Percentiles rank a stretch among this genome's conserved stretches.
Evolutionary conservation across 2,113 vertebrate species (phyloP).

Genomic region (Larimichthys crocea): DNA sequence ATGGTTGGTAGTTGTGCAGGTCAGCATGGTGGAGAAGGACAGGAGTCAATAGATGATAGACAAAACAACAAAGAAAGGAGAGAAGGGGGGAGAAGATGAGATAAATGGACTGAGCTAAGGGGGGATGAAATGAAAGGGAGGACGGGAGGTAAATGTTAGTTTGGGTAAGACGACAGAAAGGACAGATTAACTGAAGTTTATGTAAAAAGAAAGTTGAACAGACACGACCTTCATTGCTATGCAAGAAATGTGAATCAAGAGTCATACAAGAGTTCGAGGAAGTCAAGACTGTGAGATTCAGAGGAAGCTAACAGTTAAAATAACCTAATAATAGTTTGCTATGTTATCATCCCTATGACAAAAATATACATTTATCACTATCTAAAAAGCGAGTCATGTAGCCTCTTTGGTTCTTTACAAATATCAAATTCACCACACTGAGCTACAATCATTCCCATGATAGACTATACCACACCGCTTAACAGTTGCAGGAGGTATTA

Average conservation of each 20-base stretch:
- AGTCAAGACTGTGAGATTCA: background rate
- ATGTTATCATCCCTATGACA: background rate
- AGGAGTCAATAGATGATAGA: conserved; percentile 28
- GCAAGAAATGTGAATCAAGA: background rate
- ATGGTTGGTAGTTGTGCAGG: background rate
- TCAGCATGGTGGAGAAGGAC: conserved; percentile 15
- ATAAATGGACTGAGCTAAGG: conserved; percentile 28
- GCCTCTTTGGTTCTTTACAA: background rate
- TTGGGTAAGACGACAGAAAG: conserved; percentile 8
- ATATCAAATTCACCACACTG: background rate
- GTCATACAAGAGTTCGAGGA: background rate
- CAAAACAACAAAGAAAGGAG: conserved; percentile 18
- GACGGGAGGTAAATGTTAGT: background rate
- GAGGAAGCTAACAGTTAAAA: background rate
- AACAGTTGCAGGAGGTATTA: background rate
- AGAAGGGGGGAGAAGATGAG: background rate
- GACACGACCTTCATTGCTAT: conserved; percentile 14
- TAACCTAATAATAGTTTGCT: background rate
- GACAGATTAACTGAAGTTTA: conserved; percentile 16
- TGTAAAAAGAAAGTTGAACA: conserved; percentile 16
- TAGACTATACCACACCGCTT: conserved; percentile 3
- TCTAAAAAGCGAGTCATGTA: background rate
- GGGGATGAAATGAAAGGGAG: conserved; percentile 11
- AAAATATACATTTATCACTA: background rate
- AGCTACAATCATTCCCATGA: background rate